Conservation (phyloP, 1,140 invertebrate species). For the Orchestia grillus region DNA sequence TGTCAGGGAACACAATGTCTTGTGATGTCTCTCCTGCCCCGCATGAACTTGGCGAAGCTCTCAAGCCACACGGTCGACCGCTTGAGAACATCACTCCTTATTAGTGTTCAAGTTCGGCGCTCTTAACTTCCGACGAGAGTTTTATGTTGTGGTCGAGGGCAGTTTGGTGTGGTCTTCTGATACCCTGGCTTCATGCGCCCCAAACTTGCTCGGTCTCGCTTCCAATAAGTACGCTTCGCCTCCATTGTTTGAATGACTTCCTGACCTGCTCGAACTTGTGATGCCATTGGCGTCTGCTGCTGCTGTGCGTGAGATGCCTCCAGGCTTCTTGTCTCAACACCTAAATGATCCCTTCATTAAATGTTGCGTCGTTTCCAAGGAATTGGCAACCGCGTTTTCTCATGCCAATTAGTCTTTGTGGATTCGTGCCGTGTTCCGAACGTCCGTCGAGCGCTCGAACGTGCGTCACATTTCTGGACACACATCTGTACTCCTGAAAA, state of each 20-base stretch:
- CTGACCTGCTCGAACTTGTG: background rate
- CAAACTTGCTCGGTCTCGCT: constrained; percentile 13
- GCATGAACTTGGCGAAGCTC: no score
- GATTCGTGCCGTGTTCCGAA: background rate
- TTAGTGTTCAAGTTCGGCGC: constrained; percentile 2
- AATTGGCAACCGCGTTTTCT: background rate
- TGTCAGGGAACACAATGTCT: no score
- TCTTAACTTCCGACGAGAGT: background rate
- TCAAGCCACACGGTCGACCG: background rate
- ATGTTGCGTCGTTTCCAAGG: background rate
- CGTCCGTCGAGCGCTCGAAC: background rate
- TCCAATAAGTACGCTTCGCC: constrained; percentile 5
- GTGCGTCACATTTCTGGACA: background rate
- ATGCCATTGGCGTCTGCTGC: background rate
- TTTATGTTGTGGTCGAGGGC: constrained; percentile 34
- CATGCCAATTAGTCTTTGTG: background rate
- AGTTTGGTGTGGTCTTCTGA: background rate
- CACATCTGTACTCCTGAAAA: background rate
- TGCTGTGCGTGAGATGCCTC: background rate
- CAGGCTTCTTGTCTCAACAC: background rate
- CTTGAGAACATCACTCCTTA: constrained; percentile 34
- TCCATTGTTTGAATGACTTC: constrained; percentile 50
- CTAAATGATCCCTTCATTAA: background rate
- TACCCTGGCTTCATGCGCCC: background rate
- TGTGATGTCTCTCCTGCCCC: no score